phyloP scores from a whole-genome alignment of 2,113 vertebrate species.

The Oriolus oriolus region DNA sequence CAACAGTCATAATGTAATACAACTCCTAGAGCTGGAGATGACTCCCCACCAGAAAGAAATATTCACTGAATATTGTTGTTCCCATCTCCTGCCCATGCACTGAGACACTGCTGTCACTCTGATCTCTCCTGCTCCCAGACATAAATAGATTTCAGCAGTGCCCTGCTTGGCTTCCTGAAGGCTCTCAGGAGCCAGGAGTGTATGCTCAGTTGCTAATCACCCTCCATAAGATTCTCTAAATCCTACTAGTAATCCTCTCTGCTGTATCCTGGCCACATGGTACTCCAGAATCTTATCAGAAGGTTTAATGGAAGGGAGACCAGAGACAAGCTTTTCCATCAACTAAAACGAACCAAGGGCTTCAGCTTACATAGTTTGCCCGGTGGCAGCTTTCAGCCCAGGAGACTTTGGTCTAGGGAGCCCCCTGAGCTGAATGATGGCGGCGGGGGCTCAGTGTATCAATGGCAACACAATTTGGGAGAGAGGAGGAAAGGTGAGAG shows the following conservation, averaged over 20 bases:
- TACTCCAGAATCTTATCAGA: not conserved
- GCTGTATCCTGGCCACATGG: no score
- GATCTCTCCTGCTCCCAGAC: not conserved
- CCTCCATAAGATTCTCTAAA: not conserved
- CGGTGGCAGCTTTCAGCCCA: not conserved
- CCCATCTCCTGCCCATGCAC: not conserved
- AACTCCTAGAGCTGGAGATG: not conserved
- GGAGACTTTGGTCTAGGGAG: not conserved
- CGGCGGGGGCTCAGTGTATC: not conserved
- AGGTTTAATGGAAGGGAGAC: not conserved
- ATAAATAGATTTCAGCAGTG: not conserved
- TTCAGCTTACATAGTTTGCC: not conserved
- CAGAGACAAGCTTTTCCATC: not conserved
- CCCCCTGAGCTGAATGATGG: rapidly evolving
- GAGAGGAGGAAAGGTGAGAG: not conserved
- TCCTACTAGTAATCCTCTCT: not conserved
- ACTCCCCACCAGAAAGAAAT: not conserved
- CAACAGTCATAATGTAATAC: not conserved
- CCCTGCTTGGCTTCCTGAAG: not conserved
- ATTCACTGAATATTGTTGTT: not conserved
- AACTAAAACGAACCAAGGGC: not conserved
- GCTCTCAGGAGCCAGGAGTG: not conserved
- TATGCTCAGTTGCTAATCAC: not conserved
- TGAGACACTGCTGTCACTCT: rapidly evolving
- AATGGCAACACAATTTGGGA: rapidly evolving